Base-by-base conservation (phyloP, 2,113 vertebrate genomes). In the Mesocricetus auratus region DNA sequence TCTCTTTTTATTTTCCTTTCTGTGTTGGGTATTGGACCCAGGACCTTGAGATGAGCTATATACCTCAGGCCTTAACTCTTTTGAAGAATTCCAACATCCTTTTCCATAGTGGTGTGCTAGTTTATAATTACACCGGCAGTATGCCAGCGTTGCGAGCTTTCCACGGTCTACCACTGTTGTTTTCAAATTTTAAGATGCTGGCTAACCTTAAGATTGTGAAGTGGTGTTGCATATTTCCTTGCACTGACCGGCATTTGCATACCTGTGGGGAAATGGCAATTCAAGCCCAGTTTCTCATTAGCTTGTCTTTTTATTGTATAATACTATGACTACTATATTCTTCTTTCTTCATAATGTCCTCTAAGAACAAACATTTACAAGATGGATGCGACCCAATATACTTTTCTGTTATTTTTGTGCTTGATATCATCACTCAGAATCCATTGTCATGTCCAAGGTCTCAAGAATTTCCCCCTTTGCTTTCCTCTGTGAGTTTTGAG, bases 211-310 rank as follows among this genome's bases (percentile, higher is more conserved):
- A 45, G 33, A 82, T 29, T 22, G 7, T 16, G 47, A 47, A 78
- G 19, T 39, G n/a, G 58, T 19, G 3, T 66, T 66, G 53, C 3
- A n/a, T 86, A 71, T 78, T 66, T 62, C 74, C 36, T 60, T 62
- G 69, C 58, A 45, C 33, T 42, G 50, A 7, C 24, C 60, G 33
- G 39, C 66, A 13, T 92, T 62, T 56, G 36, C 58, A 39, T 19
- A 66, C 62, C 53, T 89, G 45, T 93, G 87, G 60, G 53, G n/a
- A 89, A 83, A 89, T 62, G 58, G n/a, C 71, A 79, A 12, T 66
- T 92, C 7, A 36, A 56, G 24, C 56, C 53, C 7, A 47, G 42
- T 78, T 50, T 78, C 31, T 50, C 45, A 50, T 50, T 36, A 81
- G 31, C 53, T 13, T 58, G 50, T 60, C 53, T 26, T 82, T 58